Base-by-base conservation (phyloP, 1,140 invertebrate species). In the Neomicropteryx cornuta region DNA sequence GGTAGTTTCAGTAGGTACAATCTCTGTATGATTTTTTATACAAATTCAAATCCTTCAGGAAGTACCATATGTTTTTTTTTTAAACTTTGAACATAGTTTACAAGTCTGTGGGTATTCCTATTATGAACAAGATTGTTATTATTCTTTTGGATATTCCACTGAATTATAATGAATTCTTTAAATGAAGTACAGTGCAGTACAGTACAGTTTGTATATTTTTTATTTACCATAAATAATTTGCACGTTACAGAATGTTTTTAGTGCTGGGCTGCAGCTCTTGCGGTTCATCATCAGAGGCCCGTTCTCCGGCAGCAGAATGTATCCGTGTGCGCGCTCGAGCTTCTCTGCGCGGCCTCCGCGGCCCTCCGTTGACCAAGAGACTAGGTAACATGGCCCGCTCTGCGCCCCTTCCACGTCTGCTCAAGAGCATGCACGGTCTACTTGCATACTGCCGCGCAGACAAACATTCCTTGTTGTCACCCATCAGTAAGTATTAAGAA, bases 371-470 rank as follows among this genome's bases (percentile, higher is more conserved):
- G 0, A 74, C 75, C 33, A 75, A 80, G 39, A 93, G 85, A 44
- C 64, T 97, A 11, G 73, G 77, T 40, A 73, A 82, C 29, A 82
- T 90, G 62, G 79, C 96, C 0, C 77, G 76, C 32, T 73, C 72
- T 3, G 77, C 83, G 20, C 74, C 84, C 0, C 63, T 97, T 16
- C 65, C 77, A 2, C 89, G 93, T 35, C 75, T 96, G 8, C 58
- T 99, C 3, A 93, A 97, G 51, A 88, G 96, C 52, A 83, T 98
- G 30, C 96, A 99, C 61, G 77, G 92, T 4, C 92, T 96, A 50
- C 75, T 96, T 24, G 91, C 90, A 13, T 98, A 93, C 59, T 99
- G 96, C 64, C n/a, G n/a, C 34, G 75, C 88, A 32, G 93, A 97
- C 62, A 86, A 88, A 18, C 77, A 77, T 42, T 77, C 80, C 3